Evolutionary conservation across 2,888 invertebrate genomes (phyloP), one percentile per base, ranked within the genome.

Genomic region (Trachelus troglodyta): DNA sequence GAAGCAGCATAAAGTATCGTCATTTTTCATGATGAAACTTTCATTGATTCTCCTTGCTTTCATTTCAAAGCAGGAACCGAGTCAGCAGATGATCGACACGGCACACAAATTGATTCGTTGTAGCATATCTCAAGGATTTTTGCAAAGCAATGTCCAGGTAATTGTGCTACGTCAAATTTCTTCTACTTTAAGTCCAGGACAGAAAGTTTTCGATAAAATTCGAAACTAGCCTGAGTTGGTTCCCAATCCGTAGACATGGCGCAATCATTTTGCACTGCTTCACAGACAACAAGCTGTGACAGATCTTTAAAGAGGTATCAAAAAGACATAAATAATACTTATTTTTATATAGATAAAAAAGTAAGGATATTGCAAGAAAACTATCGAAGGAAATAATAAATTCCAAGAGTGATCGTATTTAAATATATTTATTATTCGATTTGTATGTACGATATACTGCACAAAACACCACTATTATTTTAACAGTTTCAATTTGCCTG

Each of bases 111-210:
- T 89, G 34, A 87, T 90, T n/a, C 68, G 37, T 9, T 90, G 89
- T 40, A 89, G 89, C 12, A 87, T 87, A 77, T 76, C 78, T 1
- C 69, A 83, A 69, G 85, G 84, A 68, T 81, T 83, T 75, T 83
- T 89, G 75, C 83, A 86, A 33, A 78, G 81, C 1, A 75, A 86
- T 37, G 88, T 90, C 4, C 87, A 85, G 71, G 86, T 90, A 4
- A 76, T 90, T 4, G 89, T 83, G 1, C 88, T 79, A 34, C 85
- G 84, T 74, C 94, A 95, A 89, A 90, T 94, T 4, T 87, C 87
- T 4, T 82, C 84, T 0, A 94, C 94, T 0, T 74, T 86, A 3
- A 94, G 94, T 84, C 94, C 94, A 69, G 94, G 94, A 1, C 85
- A 90, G 1, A 87, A 90, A 78, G 90, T 94, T 23, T 94, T 92